phyloP scores from a whole-genome alignment of 2,888 invertebrate species.

The Drosophila mimica region DNA sequence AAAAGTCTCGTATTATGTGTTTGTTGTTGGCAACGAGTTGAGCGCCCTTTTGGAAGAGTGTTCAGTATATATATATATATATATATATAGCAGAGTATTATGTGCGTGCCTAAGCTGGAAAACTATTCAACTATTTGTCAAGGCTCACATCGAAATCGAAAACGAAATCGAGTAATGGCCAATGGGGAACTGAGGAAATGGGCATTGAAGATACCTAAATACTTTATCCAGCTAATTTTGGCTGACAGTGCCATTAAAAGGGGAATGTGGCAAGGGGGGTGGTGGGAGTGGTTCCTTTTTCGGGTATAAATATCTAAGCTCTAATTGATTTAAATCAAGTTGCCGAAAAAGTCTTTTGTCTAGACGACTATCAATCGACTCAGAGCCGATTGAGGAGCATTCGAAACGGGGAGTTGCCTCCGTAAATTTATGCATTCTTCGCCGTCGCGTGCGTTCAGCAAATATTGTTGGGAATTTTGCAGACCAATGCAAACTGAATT shows the following conservation, averaged over 20 bases:
- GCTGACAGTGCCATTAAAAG: slow-evolving; percentile 64
- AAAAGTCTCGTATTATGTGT: slow-evolving; percentile 60
- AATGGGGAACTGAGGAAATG: slow-evolving; percentile 18
- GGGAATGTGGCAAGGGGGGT: slow-evolving; percentile 4
- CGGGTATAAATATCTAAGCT: slow-evolving; percentile 25
- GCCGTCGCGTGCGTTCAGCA: slow-evolving; percentile 72
- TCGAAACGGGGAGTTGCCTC: not conserved
- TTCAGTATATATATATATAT: not conserved
- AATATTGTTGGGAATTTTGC: slow-evolving; percentile 67
- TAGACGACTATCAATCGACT: slow-evolving; percentile 62
- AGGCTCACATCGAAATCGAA: slow-evolving; percentile 19
- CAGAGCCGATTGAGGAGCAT: not conserved
- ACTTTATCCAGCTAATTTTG: slow-evolving; percentile 71
- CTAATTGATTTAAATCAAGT: slow-evolving; percentile 81
- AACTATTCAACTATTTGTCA: slow-evolving; percentile 43
- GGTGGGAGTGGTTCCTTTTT: not conserved
- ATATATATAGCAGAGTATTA: slow-evolving; percentile 11
- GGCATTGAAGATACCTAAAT: slow-evolving; percentile 58
- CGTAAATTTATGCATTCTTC: slow-evolving; percentile 48
- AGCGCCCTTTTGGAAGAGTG: slow-evolving; percentile 59
- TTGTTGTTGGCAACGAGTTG: slow-evolving; percentile 81
- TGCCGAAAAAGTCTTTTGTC: slow-evolving; percentile 57
- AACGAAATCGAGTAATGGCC: slow-evolving; percentile 32
- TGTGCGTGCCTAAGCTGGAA: slow-evolving; percentile 65
- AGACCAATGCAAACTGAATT: slow-evolving; percentile 59